A percentile compares a stretch with the other conserved stretches of the same genome.
Conservation (phyloP, 2,888 invertebrate species). For the Halictus ligatus region DNA sequence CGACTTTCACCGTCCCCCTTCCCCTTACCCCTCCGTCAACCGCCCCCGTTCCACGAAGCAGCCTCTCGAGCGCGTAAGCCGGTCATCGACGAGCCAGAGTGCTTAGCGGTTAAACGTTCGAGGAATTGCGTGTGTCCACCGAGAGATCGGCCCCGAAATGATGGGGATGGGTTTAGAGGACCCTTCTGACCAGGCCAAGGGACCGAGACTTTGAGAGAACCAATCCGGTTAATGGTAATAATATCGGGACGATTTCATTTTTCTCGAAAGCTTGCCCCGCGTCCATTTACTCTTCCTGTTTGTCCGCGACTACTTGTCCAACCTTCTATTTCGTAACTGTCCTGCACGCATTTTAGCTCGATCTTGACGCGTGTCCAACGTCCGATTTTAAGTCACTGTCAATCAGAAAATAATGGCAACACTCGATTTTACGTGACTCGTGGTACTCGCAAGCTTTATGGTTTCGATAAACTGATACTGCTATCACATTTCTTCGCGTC, state of each 20-base stretch:
- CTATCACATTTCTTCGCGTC: no score
- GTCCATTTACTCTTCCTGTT: constrained; percentile 8
- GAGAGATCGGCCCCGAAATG: constrained; percentile 18
- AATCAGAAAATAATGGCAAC: no score
- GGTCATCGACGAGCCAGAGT: constrained; percentile 61
- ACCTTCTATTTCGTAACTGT: neutral
- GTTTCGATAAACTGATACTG: no score
- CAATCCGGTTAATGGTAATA: constrained; percentile 40
- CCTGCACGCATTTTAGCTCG: neutral
- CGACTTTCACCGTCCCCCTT: constrained; percentile 14
- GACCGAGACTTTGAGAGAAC: constrained; percentile 8
- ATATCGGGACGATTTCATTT: constrained; percentile 23
- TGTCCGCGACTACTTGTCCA: no score
- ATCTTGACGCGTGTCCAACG: neutral
- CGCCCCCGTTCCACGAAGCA: neutral
- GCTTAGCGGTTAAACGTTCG: constrained; percentile 74
- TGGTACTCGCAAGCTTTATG: no score
- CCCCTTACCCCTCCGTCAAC: neutral
- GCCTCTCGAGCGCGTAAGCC: constrained; percentile 58
- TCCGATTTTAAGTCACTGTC: neutral
- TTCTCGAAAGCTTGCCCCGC: neutral
- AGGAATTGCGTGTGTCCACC: constrained; percentile 67
- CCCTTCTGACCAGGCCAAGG: neutral
- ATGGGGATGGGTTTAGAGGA: constrained; percentile 13
- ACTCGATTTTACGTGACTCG: no score